phyloP scores from a whole-genome alignment of 2,113 vertebrate species.

The Bos indicus region DNA sequence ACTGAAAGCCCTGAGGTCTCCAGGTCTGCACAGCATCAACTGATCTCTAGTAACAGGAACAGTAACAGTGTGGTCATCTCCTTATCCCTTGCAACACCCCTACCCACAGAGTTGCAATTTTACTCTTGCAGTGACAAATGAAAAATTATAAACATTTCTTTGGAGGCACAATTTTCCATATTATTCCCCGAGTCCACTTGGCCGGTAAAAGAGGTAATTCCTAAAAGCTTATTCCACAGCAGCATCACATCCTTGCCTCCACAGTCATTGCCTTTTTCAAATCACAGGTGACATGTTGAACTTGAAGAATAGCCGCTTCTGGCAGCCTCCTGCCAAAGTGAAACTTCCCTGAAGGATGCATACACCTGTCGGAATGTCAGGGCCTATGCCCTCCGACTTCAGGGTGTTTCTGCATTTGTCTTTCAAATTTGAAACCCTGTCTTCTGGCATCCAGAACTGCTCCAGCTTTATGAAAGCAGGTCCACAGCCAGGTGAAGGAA shows the following conservation, averaged over 20 bases:
- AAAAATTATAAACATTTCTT: slow-evolving; percentile 65
- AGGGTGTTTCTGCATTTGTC: not conserved
- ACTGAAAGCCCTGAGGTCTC: not conserved
- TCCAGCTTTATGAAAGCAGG: not conserved
- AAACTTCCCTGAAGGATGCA: not conserved
- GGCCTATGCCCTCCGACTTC: slow-evolving; percentile 22
- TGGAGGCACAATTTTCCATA: slow-evolving; percentile 32
- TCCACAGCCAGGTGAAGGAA: slow-evolving; percentile 7
- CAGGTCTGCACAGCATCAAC: not conserved
- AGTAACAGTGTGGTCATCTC: not conserved
- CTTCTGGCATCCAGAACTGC: not conserved
- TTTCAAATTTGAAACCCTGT: not conserved
- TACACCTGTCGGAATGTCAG: slow-evolving; percentile 11
- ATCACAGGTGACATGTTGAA: not conserved
- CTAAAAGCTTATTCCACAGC: not conserved
- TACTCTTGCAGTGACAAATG: slow-evolving; percentile 39
- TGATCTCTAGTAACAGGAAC: not conserved
- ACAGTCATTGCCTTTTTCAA: not conserved
- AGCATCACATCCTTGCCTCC: not conserved
- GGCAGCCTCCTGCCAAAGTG: not conserved
- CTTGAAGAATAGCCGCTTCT: not conserved
- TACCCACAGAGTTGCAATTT: slow-evolving; percentile 38
- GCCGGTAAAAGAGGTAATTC: slow-evolving; percentile 22
- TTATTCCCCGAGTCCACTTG: slow-evolving; percentile 65
- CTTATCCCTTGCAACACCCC: not conserved